phyloP scores from a whole-genome alignment of 2,797 vertebrate species.

The Manis javanica region DNA sequence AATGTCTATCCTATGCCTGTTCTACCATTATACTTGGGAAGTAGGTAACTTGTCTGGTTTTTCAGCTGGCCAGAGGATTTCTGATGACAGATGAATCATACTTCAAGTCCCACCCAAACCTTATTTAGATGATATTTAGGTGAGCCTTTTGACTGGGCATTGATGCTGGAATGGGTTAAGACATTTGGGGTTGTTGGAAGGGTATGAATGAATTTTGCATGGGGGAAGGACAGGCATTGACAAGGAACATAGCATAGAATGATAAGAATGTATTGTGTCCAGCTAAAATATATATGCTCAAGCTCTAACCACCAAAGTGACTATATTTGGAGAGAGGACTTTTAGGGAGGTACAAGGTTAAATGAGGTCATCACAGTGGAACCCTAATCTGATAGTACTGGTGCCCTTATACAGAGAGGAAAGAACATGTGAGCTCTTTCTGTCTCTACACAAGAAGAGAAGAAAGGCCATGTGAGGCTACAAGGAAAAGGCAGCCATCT shows the following conservation, averaged over 20 bases:
- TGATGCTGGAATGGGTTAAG: not conserved
- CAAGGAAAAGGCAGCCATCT: not conserved
- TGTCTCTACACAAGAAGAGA: not conserved
- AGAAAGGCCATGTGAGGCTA: not conserved
- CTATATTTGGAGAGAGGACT: not conserved
- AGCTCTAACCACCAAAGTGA: not conserved
- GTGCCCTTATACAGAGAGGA: not conserved
- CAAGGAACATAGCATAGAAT: not conserved
- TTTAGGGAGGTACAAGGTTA: not conserved
- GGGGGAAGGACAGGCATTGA: not conserved
- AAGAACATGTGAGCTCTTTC: not conserved
- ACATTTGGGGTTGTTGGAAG: not conserved
- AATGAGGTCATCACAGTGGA: not conserved
- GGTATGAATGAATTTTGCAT: not conserved
- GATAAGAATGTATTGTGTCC: not conserved
- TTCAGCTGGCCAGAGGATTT: not conserved
- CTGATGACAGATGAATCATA: not conserved
- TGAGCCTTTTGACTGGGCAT: not conserved
- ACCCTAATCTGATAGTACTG: not conserved
- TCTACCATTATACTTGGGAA: not conserved
- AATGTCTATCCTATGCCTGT: not conserved
- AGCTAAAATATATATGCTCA: not conserved
- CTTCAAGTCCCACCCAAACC: not conserved
- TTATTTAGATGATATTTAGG: not conserved
- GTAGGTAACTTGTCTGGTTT: not conserved